Evolutionary conservation across 1,140 invertebrate species (phyloP).

Genomic region (Pristionchus pacificus): DNA sequence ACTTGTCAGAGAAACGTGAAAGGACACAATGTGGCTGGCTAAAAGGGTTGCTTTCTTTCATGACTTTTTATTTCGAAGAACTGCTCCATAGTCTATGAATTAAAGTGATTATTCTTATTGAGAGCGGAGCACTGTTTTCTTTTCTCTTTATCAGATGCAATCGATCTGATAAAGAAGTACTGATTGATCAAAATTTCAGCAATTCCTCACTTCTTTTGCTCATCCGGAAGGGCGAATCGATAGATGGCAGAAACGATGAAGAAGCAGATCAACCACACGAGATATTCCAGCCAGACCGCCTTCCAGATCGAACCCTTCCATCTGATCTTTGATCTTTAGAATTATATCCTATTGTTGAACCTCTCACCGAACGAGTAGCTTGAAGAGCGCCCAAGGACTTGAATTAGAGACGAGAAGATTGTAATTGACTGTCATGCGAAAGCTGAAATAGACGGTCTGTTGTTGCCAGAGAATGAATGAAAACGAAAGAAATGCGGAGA

Average conservation of each 20-base stretch:
- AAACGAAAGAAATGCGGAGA: no score
- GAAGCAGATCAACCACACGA: slow-evolving; percentile 25
- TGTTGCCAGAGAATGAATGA: no score
- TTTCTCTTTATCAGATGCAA: slow-evolving; percentile 2
- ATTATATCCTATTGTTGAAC: not conserved
- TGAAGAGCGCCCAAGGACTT: slow-evolving; percentile 14
- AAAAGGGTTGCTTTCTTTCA: not conserved
- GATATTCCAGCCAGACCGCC: slow-evolving; percentile 26
- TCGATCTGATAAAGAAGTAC: not conserved
- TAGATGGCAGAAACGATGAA: slow-evolving; percentile 22
- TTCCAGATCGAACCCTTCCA: slow-evolving; percentile 31
- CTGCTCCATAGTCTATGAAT: not conserved
- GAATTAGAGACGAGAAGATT: slow-evolving; percentile 17
- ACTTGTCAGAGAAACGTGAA: no score
- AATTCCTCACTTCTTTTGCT: slow-evolving; percentile 21
- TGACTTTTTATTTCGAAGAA: not conserved
- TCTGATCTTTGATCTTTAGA: slow-evolving; percentile 4
- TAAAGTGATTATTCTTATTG: not conserved
- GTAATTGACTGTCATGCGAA: slow-evolving; percentile 26
- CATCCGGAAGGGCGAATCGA: slow-evolving; percentile 16
- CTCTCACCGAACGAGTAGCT: slow-evolving; percentile 9
- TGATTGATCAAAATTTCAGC: not conserved
- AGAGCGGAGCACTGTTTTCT: not conserved
- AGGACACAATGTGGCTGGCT: no score
- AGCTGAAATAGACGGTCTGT: no score